Conservation (phyloP, 2,888 invertebrate species). For the Aleiodes testaceus region DNA sequence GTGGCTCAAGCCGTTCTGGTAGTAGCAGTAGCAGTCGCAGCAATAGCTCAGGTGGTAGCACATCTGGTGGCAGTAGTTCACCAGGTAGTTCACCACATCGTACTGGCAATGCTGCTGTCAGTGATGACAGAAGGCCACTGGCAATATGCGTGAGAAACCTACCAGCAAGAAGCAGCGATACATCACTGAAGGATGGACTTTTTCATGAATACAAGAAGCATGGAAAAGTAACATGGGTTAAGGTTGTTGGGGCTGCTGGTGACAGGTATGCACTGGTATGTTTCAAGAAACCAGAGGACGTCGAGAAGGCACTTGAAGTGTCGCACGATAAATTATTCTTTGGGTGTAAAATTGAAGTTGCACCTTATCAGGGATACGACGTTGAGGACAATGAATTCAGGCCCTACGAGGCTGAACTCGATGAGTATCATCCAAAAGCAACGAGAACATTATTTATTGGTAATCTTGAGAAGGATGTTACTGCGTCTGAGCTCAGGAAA, state of each 20-base stretch:
- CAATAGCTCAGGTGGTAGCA: constrained; percentile 75
- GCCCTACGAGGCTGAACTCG: constrained; percentile 94
- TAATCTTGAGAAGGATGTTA: constrained; percentile 95
- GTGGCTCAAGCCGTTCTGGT: constrained; percentile 75
- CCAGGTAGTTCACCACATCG: constrained; percentile 76
- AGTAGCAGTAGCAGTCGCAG: constrained; percentile 74
- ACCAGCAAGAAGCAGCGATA: constrained; percentile 91
- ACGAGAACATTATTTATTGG: constrained; percentile 97
- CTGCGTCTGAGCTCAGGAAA: constrained; percentile 90
- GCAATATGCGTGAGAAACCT: constrained; percentile 94
- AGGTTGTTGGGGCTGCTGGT: constrained; percentile 92
- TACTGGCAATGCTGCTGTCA: constrained; percentile 74
- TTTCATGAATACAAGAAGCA: constrained; percentile 99
- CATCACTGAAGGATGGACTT: constrained; percentile 96
- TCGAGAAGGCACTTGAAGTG: constrained; percentile 95
- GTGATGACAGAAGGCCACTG: constrained; percentile 84
- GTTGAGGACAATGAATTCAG: constrained; percentile 88
- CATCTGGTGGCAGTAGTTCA: constrained; percentile 76
- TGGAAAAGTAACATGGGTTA: constrained; percentile 97
- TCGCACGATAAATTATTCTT: constrained; percentile 98
- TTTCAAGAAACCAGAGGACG: constrained; percentile 98
- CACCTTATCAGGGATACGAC: constrained; percentile 92
- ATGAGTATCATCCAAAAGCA: constrained; percentile 97
- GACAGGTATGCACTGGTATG: constrained; percentile 95
- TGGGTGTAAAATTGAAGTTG: constrained; percentile 97